Evolutionary conservation across 2,113 vertebrate species (phyloP), one percentile per base, ranked within the genome.

Genomic region (Paedocypris sp.): DNA sequence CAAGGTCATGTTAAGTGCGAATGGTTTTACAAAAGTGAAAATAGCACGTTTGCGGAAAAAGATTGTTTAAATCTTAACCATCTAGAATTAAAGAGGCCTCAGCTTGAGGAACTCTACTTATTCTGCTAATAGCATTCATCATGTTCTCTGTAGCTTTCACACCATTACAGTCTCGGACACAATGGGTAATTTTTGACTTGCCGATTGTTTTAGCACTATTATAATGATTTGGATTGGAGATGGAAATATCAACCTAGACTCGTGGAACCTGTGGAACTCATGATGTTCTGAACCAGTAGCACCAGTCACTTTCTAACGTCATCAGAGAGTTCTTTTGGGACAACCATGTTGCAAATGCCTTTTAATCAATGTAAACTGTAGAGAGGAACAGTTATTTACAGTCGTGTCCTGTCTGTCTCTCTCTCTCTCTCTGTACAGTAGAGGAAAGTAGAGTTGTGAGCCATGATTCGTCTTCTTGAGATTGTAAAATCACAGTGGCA

Each of bases 401-500:
- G 52, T 52, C 48, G 45, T 19, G 64, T 60, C 41, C 41, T 26
- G 56, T 74, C 58, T 29, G 13, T 51, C 66, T 41, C 49, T 70
- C 59, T 41, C 49, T 70, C 59, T 72, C 50, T 64, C 57, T 50
- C 52, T 73, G 71, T 76, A 67, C 66, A 71, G 68, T 71, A 66
- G n/a, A n/a, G n/a, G n/a, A n/a, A n/a, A n/a, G n/a, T 61, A 52
- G 56, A 43, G 60, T 64, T 54, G 66, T 69, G 68, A 65, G 36
- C 61, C 52, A 72, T 73, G 54, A 45, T 61, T 71, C 50, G 63
- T 65, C 58, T 60, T 53, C 41, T 67, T 59, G 29, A 60, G 59
- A 65, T 66, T 63, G 71, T 74, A 65, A 42, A 51, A 43, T 51
- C 41, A 56, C 62, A 15, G 38, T 57, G 62, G 47, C 45, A 53